These are phyloP conservation scores for Platycercus adscitus DNA, from an alignment of 2,113 vertebrate species.

Conservation along the genomic window DNA sequence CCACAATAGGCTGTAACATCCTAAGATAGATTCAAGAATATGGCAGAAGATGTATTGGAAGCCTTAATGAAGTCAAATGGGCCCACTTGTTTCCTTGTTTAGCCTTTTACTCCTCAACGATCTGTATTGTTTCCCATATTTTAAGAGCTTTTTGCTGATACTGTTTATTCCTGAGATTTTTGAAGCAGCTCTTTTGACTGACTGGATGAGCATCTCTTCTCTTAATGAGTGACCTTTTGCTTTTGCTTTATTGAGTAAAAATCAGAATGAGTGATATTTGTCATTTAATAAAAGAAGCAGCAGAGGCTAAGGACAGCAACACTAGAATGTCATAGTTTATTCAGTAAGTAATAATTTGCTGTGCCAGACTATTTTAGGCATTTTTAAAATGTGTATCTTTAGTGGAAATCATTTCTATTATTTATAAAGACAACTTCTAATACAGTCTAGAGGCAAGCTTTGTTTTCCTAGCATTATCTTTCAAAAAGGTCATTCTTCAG, in stretches of 20 bases:
- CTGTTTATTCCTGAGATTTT: not conserved
- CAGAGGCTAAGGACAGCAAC: not conserved
- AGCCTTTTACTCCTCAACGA: not conserved
- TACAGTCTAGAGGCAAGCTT: not conserved
- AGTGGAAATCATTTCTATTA: not conserved
- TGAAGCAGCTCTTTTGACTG: not conserved
- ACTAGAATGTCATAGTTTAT: not conserved
- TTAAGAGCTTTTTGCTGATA: not conserved
- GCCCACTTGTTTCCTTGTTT: not conserved
- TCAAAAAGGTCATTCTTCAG: not conserved
- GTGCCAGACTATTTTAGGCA: not conserved
- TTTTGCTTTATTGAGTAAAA: constrained; percentile 23
- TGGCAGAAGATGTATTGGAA: not conserved
- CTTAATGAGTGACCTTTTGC: not conserved
- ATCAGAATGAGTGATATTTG: not conserved
- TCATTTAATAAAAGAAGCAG: not conserved
- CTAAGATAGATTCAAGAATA: not conserved
- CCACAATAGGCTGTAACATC: not conserved
- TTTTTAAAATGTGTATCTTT: not conserved
- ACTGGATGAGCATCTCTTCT: not conserved
- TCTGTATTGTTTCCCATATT: not conserved
- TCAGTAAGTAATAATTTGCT: not conserved
- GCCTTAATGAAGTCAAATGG: not conserved
- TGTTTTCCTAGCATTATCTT: not conserved
- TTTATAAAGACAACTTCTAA: not conserved